Base-by-base conservation (phyloP, 2,888 invertebrate genomes). In the Geotrupes spiniger region DNA sequence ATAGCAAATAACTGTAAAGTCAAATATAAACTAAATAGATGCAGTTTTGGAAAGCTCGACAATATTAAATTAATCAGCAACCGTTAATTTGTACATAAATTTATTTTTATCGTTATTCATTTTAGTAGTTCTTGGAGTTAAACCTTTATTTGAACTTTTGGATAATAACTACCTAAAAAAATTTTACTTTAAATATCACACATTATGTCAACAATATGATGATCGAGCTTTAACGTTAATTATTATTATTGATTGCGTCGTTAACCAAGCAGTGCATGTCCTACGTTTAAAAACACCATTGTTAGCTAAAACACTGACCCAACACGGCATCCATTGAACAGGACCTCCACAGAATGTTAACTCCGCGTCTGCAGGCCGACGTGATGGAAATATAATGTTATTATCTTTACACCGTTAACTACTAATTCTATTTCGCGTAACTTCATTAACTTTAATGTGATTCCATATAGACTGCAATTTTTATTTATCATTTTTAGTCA, bases 381-480 rank as follows among this genome's bases (percentile, higher is more conserved):
- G 61, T 61, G 61, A 61, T 57, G 52, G 57, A 59, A 61, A 59
- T 61, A 53, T 56, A 57, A 57, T 56, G 51, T 53, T 53, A 56
- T 58, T 58, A 58, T 53, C 55, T 48, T 53, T 55, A 45, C 49
- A 53, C 56, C 52, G 55, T 51, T 53, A 53, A 49, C 43, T 49
- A 45, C 37, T 53, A 53, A 53, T 53, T 48, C 37, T 48, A 51
- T 53, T 53, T 53, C 45, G 45, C 27, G 41, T 50, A 50, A 50
- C 37, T 45, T 39, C 17, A 46, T 50, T 25, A 33, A 33, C 33
- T 33, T 33, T 15, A 15, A 14, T 14, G 33, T n/a, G n/a, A 33
- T 33, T 33, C 15, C 33, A 10, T n/a, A 12, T n/a, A 31, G 10
- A 12, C 5, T 14, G 33, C 1, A 11, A 12, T 15, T 11, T 8